Percentiles rank a stretch among this genome's conserved stretches.
Conservation (phyloP, 1,140 invertebrate species). For the Calosoma granatense region DNA sequence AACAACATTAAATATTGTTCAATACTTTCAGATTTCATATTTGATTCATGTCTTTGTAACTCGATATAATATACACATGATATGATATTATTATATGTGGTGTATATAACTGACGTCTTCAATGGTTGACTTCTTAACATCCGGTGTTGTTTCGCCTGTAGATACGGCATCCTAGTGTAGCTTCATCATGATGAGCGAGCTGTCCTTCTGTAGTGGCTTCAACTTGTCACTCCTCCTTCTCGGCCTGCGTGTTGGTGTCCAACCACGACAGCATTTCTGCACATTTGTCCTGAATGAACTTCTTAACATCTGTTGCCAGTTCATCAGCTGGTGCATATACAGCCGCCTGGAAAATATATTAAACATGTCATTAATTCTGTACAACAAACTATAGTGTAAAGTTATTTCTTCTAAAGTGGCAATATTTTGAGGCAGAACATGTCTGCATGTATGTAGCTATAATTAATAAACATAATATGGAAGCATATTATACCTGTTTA, state of each 20-base stretch:
- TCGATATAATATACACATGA: too few species aligned
- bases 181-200: slow-evolving; percentile 66
- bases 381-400: not conserved
- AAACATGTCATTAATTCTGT: not conserved
- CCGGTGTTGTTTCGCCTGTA: slow-evolving; percentile 23
- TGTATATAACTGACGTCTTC: slow-evolving; percentile 56
- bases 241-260: slow-evolving; percentile 52
- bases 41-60: too few species aligned
- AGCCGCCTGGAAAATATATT: slow-evolving; percentile 39
- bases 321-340: slow-evolving; percentile 53
- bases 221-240: slow-evolving; percentile 63
- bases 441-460: not conserved
- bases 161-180: slow-evolving; percentile 46
- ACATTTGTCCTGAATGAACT: slow-evolving; percentile 46
- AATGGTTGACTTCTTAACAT: slow-evolving; percentile 49
- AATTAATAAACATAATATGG: too few species aligned
- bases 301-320: slow-evolving; percentile 49
- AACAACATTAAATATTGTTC: too few species aligned
- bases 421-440: too few species aligned
- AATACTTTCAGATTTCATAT: too few species aligned
- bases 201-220: slow-evolving; percentile 60
- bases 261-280: slow-evolving; percentile 45
- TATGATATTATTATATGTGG: not conserved
- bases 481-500: slow-evolving; percentile 56
- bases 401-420: not conserved